Conservation (phyloP, 2,888 invertebrate genomes). For the Rhagonycha lutea region DNA sequence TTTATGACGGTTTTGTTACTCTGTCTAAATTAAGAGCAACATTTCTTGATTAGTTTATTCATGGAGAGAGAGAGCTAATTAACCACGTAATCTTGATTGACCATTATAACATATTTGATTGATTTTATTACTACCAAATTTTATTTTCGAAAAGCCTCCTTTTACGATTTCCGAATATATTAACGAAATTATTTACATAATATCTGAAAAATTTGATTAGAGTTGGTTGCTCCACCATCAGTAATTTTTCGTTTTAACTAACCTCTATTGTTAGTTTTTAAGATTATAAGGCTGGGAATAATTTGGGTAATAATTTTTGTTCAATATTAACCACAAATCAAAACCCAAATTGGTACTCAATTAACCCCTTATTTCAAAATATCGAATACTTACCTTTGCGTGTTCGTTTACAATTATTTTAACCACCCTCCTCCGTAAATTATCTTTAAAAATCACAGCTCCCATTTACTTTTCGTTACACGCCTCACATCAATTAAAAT, state of each 20-base stretch:
- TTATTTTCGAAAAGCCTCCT: neutral
- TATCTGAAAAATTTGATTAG: neutral
- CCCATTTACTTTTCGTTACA: neutral
- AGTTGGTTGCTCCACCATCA: neutral
- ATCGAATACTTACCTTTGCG: neutral
- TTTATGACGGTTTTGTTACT: neutral
- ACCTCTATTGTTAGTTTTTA: neutral
- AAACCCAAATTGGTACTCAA: neutral
- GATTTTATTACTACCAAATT: neutral
- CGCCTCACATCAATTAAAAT: neutral
- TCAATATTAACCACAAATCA: neutral
- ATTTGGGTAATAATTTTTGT: neutral
- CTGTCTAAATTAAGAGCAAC: neutral
- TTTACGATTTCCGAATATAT: neutral
- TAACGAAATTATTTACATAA: neutral
- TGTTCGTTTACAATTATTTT: neutral
- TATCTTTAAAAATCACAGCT: neutral
- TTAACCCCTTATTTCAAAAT: neutral
- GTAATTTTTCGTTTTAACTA: neutral
- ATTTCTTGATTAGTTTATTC: neutral
- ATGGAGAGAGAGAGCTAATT: neutral
- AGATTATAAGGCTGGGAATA: neutral
- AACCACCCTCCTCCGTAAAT: neutral
- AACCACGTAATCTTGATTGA: neutral
- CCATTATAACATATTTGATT: neutral